Base-by-base conservation (phyloP, 2,888 invertebrate species). In the Orchesella flavescens region DNA sequence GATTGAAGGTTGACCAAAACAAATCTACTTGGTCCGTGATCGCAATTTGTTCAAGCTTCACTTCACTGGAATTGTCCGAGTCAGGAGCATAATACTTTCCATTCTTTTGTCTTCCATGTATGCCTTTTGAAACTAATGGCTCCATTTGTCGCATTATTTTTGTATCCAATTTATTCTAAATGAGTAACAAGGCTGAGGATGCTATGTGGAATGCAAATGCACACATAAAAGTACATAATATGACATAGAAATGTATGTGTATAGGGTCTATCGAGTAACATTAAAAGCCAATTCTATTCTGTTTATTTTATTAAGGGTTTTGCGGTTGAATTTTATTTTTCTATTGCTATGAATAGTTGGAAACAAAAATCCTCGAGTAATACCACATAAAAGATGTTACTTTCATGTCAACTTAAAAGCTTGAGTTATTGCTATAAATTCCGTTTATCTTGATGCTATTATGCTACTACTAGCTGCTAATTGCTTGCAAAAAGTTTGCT, bases 1-100 rank as follows among this genome's bases (percentile, higher is more conserved):
- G 77, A 84, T 73, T 73, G 81, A 76, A 46, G 72, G 78, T 74
- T 84, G 84, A 82, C 82, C 84, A 61, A 77, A 77, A 84, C 74
- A 82, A 84, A 84, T 82, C 82, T 82, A 66, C 66, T 78, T 73
- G 68, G 49, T 84, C 68, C 81, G 84, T 84, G 84, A 78, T 74
- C 78, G 53, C 82, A 81, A 82, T 82, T 84, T 84, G 84, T 84
- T 74, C 63, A 65, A 57, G 73, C 66, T 80, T 80, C 80, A 73
- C 68, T 74, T 80, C 49, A 43, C 46, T 44, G 59, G 68, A 68
- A 55, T 57, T 57, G 24, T 73, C 72, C 43, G 66, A 63, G 63
- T 74, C 74, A 57, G 69, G 61, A 71, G 61, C 53, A 79, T 65
- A 79, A 72, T 65, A 65, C 72, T 72, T 72, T 61, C 53, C 72